Evolutionary conservation across 2,888 invertebrate genomes (phyloP).

Genomic region (Ceraclea dissimilis): DNA sequence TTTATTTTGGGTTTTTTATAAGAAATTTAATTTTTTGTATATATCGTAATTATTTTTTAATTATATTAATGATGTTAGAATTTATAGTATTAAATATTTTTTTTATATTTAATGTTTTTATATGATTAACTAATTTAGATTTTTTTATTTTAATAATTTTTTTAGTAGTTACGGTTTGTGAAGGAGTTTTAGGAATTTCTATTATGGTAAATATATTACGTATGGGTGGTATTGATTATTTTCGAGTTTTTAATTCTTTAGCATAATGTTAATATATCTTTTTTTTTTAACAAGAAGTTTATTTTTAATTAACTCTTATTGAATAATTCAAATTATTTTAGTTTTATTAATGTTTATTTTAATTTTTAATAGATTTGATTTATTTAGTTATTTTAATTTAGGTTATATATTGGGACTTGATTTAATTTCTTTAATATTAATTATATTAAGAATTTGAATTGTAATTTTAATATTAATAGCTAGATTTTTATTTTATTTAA

Average conservation of each 20-base stretch:
- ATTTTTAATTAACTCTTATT: constrained; percentile 44
- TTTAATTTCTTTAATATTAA: constrained; percentile 47
- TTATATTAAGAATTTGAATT: constrained; percentile 55
- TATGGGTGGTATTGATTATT: constrained; percentile 56
- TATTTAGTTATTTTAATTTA: constrained; percentile 36
- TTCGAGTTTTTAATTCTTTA: constrained; percentile 49
- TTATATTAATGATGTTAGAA: constrained; percentile 53
- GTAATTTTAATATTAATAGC: constrained; percentile 51
- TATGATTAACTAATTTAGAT: constrained; percentile 41
- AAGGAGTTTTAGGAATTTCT: constrained; percentile 54
- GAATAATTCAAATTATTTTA: constrained; percentile 46
- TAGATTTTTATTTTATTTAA: constrained; percentile 42
- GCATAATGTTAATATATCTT: constrained; percentile 54
- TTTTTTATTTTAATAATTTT: constrained; percentile 52
- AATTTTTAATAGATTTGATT: constrained; percentile 37
- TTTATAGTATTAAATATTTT: constrained; percentile 52
- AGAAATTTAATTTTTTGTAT: constrained; percentile 48
- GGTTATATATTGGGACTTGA: constrained; percentile 45
- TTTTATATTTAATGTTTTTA: constrained; percentile 44
- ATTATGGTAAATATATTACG: constrained; percentile 57
- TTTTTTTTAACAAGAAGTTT: constrained; percentile 43
- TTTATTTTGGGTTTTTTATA: constrained; percentile 44
- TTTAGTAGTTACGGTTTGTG: constrained; percentile 58
- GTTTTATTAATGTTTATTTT: constrained; percentile 45
- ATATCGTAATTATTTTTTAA: constrained; percentile 52